Conservation (phyloP, 1,140 invertebrate species). For the Aleiodes sp. region DNA sequence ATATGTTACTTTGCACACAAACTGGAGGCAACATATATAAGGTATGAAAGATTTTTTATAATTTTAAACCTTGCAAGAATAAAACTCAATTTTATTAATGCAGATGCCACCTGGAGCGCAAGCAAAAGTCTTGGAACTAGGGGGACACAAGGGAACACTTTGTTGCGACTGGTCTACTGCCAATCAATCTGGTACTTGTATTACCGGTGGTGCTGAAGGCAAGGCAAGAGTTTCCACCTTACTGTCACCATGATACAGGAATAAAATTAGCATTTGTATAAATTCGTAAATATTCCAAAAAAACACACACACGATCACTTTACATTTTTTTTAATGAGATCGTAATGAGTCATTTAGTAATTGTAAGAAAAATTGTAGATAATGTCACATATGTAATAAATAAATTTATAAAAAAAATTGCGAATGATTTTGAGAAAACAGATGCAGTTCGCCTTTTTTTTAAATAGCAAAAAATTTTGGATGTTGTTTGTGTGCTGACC, state of each 20-base stretch:
- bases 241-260: constrained; percentile 65
- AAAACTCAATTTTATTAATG: constrained; percentile 28
- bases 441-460: constrained; percentile 4
- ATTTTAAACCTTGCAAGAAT: neutral
- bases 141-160: constrained; percentile 68
- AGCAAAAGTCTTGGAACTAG: constrained; percentile 67
- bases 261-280: constrained; percentile 61
- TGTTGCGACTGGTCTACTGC: constrained; percentile 75
- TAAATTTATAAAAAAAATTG: constrained; percentile 29
- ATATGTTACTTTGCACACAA: constrained; percentile 71
- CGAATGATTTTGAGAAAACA: neutral
- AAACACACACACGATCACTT: neutral
- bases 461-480: constrained; percentile 57
- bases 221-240: constrained; percentile 72
- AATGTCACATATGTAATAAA: constrained; percentile 35
- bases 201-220: constrained; percentile 72
- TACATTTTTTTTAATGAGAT: constrained; percentile 1
- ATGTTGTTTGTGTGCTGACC: constrained; percentile 54
- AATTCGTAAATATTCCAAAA: constrained; percentile 52
- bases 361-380: constrained; percentile 35
- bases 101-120: constrained; percentile 62
- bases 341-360: constrained; percentile 3
- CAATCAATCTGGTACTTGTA: constrained; percentile 72
- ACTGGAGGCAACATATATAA: constrained; percentile 71
- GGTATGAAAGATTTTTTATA: constrained; percentile 54